These are phyloP conservation scores for Halichondria panicea DNA, from an alignment of 37 sponge, comb jelly and placozoan genomes.

Conservation along the genomic window DNA sequence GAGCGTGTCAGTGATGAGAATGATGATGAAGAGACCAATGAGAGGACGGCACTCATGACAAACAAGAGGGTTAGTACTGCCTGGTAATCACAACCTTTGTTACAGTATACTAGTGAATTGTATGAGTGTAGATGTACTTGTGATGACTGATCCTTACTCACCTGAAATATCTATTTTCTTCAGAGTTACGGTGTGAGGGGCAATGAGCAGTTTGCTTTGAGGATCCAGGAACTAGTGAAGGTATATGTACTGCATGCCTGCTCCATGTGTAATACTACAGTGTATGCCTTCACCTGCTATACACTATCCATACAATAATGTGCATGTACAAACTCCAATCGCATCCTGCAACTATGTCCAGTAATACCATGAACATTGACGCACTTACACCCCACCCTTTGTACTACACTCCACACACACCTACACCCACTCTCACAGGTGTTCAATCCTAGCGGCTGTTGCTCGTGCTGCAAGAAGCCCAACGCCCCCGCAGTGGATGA, in stretches of 20 bases:
- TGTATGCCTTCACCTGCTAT: too few species aligned
- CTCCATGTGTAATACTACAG: too few species aligned
- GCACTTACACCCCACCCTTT: not conserved
- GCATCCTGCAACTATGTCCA: not conserved
- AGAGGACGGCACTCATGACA: not conserved
- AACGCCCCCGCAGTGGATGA: slow-evolving; percentile 56
- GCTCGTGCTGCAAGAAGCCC: not conserved
- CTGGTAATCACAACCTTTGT: too few species aligned
- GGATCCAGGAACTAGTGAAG: too few species aligned
- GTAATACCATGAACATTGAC: not conserved
- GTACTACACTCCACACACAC: not conserved
- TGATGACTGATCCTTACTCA: too few species aligned
- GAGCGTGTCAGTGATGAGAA: not conserved
- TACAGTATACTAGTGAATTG: too few species aligned
- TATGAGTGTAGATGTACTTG: too few species aligned
- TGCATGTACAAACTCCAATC: not conserved
- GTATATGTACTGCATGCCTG: too few species aligned
- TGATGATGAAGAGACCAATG: slow-evolving; percentile 2
- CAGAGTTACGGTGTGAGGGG: too few species aligned
- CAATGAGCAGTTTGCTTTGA: too few species aligned
- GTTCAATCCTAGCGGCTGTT: slow-evolving; percentile 13
- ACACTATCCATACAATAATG: not conserved
- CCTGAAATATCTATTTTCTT: too few species aligned
- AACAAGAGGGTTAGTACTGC: not conserved
- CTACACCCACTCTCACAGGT: slow-evolving; percentile 6